Base-by-base conservation (phyloP, 2,797 vertebrate species). In the Diplodus sargus region DNA sequence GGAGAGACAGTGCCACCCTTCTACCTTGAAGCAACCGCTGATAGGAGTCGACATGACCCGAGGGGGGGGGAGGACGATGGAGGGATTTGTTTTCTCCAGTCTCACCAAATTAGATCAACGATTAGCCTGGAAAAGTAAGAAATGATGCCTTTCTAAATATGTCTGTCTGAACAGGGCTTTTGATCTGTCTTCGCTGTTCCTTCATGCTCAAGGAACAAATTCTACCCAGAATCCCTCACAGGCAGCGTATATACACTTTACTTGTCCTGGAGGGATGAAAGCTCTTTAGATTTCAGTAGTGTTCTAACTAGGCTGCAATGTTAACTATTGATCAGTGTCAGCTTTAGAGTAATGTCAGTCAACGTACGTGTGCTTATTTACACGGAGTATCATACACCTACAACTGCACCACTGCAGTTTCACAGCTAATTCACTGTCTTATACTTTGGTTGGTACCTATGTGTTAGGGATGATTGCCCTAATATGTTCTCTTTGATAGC, bases 161-260 rank as follows among this genome's bases (percentile, higher is more conserved):
- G 75, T 73, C 66, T 43, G 52, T 66, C 66, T 45, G 23, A 67
- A 75, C 52, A 0, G 43, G 69, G 53, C 48, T 73, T 86, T 58
- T 78, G 51, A 74, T 69, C 72, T 62, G 59, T 79, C 58, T 42
- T 72, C 16, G 0, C 63, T 43, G 81, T 67, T 88, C 79, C 63
- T 81, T 87, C 85, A 85, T 90, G 89, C 89, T 83, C 77, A 47
- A 59, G 74, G 80, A 90, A 76, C 58, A 75, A 61, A 73, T 53
- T 65, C 65, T 64, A 67, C 82, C 80, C 85, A 74, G 75, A 78
- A 61, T 85, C 53, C 74, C 47, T 79, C 60, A 74, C 72, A 25
- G 52, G 77, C 70, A 70, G 72, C 76, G 69, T 66, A 85, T 74
- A 69, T 54, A 76, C 78, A 54, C 51, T 49, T 22, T 72, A 56